A percentile compares a stretch with the other conserved stretches of the same genome.
Evolutionary conservation across 2,113 vertebrate genomes (phyloP).

Genomic region (Bubo scandiacus): DNA sequence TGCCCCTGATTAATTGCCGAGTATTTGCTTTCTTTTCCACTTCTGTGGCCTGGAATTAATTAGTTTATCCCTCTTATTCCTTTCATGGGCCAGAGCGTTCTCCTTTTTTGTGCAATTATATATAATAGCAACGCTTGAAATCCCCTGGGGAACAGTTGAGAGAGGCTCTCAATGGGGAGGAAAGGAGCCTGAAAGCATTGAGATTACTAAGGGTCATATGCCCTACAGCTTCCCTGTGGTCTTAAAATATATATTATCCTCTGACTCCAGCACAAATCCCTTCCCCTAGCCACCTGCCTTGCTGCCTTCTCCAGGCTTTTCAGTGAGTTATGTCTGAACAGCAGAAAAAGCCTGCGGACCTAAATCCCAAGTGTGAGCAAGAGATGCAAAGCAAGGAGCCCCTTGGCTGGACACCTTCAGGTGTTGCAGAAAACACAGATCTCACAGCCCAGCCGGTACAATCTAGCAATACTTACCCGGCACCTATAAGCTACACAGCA

Average conservation of each 20-base stretch:
- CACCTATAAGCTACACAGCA: accelerated
- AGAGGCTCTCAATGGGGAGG: conserved; percentile 37
- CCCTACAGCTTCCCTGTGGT: conserved; percentile 1
- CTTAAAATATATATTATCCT: conserved; percentile 42
- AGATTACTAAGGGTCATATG: conserved; percentile 46
- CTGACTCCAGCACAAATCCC: conserved; percentile 21
- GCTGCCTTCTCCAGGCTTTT: conserved; percentile 15
- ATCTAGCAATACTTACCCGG: background rate
- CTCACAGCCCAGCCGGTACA: background rate
- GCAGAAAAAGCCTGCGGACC: background rate
- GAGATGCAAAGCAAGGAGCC: background rate
- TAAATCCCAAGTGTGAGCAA: background rate
- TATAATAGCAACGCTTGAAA: conserved; percentile 31
- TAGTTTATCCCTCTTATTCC: conserved; percentile 55
- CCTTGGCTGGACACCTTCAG: background rate
- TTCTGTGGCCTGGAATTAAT: conserved; percentile 59
- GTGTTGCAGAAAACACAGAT: background rate
- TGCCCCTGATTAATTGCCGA: conserved; percentile 50
- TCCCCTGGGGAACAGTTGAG: conserved; percentile 30
- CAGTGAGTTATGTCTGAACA: background rate
- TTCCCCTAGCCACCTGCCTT: conserved; percentile 8
- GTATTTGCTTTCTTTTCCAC: conserved; percentile 61
- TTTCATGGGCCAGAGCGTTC: conserved; percentile 28
- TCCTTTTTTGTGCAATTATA: conserved; percentile 45
- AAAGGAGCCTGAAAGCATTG: conserved; percentile 39